Conservation (phyloP, 1,140 invertebrate species). For the Drosophila mayri region DNA sequence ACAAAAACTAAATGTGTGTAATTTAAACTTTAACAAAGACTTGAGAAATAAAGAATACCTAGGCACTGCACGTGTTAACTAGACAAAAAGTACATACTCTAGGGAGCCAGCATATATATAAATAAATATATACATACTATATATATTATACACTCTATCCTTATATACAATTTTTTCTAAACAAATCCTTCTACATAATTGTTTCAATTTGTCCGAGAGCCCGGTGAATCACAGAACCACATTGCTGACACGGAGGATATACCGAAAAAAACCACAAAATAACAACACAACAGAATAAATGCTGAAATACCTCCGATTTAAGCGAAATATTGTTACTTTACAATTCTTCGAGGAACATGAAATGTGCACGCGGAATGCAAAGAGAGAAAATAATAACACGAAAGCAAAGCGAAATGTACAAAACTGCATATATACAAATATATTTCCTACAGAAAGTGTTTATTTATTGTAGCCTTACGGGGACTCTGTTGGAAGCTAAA, state of each 20-base stretch:
- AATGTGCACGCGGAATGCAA: conserved; percentile 17
- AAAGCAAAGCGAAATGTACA: conserved; percentile 46
- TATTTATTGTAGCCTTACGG: conserved; percentile 44
- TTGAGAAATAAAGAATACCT: conserved; percentile 25
- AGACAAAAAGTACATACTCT: conserved; percentile 43
- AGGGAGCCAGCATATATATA: conserved; percentile 35
- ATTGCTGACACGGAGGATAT: conserved; percentile 42
- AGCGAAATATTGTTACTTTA: conserved; percentile 46
- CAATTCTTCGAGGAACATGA: conserved; percentile 19
- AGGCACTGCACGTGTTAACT: conserved; percentile 50
- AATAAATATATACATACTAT: conserved; percentile 24
- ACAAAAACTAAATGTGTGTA: conserved; percentile 36
- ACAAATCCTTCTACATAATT: conserved; percentile 31
- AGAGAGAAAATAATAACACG: neutral
- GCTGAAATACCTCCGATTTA: conserved; percentile 75
- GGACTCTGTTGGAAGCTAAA: conserved; percentile 31
- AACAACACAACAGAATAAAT: conserved; percentile 47
- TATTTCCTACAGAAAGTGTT: conserved; percentile 50
- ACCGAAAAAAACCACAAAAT: conserved; percentile 13
- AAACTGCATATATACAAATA: conserved; percentile 40
- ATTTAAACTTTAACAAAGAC: conserved; percentile 46
- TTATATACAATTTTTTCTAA: conserved; percentile 50
- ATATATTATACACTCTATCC: conserved; percentile 42
- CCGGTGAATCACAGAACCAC: conserved; percentile 33
- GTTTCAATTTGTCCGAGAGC: conserved; percentile 31